These are phyloP conservation scores for Haliclona indistincta DNA, from an alignment of 37 sponge, comb jelly and placozoan species.

Conservation along the genomic window DNA sequence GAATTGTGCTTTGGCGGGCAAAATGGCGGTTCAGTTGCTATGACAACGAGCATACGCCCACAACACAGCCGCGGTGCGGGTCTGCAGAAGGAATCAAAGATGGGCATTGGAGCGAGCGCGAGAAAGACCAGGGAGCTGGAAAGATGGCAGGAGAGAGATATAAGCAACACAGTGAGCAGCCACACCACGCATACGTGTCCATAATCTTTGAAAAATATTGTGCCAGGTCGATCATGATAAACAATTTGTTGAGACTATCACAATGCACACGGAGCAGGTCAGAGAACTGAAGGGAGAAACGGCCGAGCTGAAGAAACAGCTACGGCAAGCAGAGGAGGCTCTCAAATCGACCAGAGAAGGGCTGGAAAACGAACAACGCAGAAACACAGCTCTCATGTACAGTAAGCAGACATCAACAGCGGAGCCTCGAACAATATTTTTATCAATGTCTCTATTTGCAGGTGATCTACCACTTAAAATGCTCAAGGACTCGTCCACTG, in stretches of 20 bases:
- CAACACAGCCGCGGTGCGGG: too few species aligned
- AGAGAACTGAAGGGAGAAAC: conserved; percentile 10
- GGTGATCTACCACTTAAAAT: conserved; percentile 63
- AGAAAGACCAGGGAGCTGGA: conserved; percentile 4
- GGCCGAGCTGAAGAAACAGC: conserved; percentile 27
- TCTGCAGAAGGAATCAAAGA: background rate
- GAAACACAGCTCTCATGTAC: conserved; percentile 48
- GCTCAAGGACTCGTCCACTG: conserved; percentile 12
- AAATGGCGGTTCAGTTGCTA: too few species aligned
- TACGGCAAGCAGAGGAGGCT: background rate
- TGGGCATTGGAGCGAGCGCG: background rate
- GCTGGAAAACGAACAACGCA: conserved; percentile 47
- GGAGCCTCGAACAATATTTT: background rate
- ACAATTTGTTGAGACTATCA: conserved; percentile 8
- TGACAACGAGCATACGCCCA: conserved; percentile 1
- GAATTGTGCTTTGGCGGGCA: too few species aligned
- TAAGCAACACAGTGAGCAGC: conserved; percentile 20
- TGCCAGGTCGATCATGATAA: background rate
- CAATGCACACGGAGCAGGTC: background rate
- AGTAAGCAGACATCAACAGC: conserved; percentile 18
- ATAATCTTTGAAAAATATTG: background rate
- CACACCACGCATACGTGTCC: background rate
- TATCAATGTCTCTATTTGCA: background rate
- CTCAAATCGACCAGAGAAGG: conserved; percentile 7
- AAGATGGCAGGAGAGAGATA: conserved; percentile 24